A percentile compares a stretch with the other conserved stretches of the same genome.
phyloP scores from a whole-genome alignment of 2,113 vertebrate species.

The Danionella cerebrum region DNA sequence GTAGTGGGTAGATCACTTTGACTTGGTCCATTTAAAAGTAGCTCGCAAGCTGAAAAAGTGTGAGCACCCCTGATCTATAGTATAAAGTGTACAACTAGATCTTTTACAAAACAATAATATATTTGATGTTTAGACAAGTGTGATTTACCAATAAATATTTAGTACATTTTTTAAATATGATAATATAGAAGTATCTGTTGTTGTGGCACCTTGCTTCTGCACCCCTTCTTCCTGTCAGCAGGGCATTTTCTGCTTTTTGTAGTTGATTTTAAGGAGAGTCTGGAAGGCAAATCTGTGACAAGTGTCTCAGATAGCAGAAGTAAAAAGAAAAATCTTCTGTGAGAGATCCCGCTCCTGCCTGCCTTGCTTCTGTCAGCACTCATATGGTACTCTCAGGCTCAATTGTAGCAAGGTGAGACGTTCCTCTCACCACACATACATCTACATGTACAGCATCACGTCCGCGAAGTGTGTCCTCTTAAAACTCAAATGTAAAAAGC shows the following conservation, averaged over 20 bases:
- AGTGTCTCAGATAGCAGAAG: slow-evolving; percentile 22
- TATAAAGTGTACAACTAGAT: no score
- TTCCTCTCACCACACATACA: slow-evolving; percentile 19
- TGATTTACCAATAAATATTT: no score
- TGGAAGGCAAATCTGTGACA: slow-evolving; percentile 17
- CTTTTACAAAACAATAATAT: no score
- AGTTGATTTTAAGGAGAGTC: slow-evolving; percentile 22
- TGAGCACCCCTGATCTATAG: no score
- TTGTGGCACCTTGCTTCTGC: neutral
- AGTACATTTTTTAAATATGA: no score
- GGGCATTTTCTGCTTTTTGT: slow-evolving; percentile 19
- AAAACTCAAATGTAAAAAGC: neutral
- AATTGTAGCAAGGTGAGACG: slow-evolving; percentile 20
- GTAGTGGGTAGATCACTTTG: no score
- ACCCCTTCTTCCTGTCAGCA: neutral
- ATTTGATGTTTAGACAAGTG: no score
- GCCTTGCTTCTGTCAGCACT: slow-evolving; percentile 41
- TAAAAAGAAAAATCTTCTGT: slow-evolving; percentile 23
- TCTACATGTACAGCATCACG: neutral
- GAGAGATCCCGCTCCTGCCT: slow-evolving; percentile 17
- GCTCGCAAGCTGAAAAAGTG: no score
- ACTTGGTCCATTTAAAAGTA: no score
- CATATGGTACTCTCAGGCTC: slow-evolving; percentile 28
- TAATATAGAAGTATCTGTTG: neutral
- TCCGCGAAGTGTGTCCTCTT: neutral